These are phyloP conservation scores for Fabriciana adippe DNA, from an alignment of 2,888 invertebrate genomes.

Conservation along the genomic window DNA sequence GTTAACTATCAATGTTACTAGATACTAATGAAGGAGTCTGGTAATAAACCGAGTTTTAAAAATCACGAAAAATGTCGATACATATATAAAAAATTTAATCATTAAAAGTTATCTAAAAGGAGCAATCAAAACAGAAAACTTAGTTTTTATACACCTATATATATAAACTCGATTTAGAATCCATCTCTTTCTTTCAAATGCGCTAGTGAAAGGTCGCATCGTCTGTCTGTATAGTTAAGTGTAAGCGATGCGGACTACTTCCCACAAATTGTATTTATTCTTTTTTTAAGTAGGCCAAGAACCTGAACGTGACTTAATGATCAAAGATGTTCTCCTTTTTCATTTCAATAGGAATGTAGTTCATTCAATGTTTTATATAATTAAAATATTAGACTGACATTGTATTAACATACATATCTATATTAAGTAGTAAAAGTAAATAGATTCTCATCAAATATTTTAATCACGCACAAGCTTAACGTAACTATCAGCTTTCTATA, in stretches of 20 bases:
- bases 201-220: constrained; percentile 63
- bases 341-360: constrained; percentile 8
- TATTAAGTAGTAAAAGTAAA: too few relatives aligned
- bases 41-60: background rate
- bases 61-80: background rate
- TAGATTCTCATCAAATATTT: too few relatives aligned
- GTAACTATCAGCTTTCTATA: constrained; percentile 26
- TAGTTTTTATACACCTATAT: background rate
- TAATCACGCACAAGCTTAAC: constrained; percentile 3
- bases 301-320: constrained; percentile 58
- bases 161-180: constrained; percentile 40
- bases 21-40: too few relatives aligned
- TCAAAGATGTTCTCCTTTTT: constrained; percentile 42
- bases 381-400: background rate
- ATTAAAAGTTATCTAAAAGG: too few relatives aligned
- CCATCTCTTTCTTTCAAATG: constrained; percentile 58
- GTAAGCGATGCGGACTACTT: constrained; percentile 66
- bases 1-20: background rate
- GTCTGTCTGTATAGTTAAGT: constrained; percentile 47
- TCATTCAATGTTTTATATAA: constrained; percentile 3
- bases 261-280: constrained; percentile 60
- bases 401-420: too few relatives aligned
- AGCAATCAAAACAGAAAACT: too few relatives aligned
- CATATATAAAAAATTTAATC: too few relatives aligned
- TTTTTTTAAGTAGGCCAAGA: constrained; percentile 62